phyloP scores from a whole-genome alignment of 2,888 invertebrate genomes.

The Hirtodrosophila confusa region DNA sequence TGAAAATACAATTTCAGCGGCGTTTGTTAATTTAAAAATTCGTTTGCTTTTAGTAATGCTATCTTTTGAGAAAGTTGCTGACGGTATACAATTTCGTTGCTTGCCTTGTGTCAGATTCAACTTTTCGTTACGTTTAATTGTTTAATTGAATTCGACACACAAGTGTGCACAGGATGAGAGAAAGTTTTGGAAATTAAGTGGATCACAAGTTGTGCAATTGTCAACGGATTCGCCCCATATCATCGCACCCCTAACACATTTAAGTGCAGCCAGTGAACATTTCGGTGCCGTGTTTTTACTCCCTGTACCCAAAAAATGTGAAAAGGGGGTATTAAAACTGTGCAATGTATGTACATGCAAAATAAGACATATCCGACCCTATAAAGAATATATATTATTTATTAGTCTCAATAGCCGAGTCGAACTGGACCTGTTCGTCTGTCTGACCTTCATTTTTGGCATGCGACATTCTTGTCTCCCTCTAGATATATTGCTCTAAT shows the following conservation, averaged over 20 bases:
- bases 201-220: constrained; percentile 24
- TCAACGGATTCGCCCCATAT: constrained; percentile 7
- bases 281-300: constrained; percentile 10
- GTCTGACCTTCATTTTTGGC: no score
- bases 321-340: no score
- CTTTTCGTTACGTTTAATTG: constrained; percentile 5
- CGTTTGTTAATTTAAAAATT: background rate
- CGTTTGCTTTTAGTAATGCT: background rate
- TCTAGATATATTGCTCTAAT: no score
- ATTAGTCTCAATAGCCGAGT: no score
- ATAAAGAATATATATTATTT: no score
- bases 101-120: constrained; percentile 5
- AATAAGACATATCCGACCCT: no score
- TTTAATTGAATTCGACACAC: constrained; percentile 31
- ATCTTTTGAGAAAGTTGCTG: background rate
- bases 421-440: no score
- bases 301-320: no score
- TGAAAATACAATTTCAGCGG: background rate
- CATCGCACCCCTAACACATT: background rate
- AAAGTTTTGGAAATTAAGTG: background rate
- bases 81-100: background rate
- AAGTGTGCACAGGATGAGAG: background rate
- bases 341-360: no score
- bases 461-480: no score
- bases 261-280: constrained; percentile 34